Evolutionary conservation across 2,113 vertebrate species (phyloP).

Genomic region (Psammodynastes pulverulentus): DNA sequence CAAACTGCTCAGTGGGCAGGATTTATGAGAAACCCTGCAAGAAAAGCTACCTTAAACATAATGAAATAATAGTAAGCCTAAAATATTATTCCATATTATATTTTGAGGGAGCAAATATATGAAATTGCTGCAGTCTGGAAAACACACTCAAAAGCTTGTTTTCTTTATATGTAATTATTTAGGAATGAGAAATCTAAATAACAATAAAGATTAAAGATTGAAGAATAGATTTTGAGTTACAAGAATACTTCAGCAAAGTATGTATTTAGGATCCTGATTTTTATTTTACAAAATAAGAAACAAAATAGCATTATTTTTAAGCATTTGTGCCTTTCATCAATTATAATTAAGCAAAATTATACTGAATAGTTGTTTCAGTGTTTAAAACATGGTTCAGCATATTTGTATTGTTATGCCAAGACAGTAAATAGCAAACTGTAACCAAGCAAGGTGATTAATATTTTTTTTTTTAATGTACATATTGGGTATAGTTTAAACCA

Average conservation of each 20-base stretch:
- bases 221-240: neutral
- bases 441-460: neutral
- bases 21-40: neutral
- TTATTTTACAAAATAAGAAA: slow-evolving; percentile 30
- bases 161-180: neutral
- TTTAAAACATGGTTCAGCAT: neutral
- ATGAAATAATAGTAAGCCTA: neutral
- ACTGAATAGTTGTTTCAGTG: neutral
- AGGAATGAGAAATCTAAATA: neutral
- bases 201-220: neutral
- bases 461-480: neutral
- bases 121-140: neutral
- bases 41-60: neutral
- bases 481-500: neutral
- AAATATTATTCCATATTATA: neutral
- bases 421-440: neutral
- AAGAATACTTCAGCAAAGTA: neutral
- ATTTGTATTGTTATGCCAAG: neutral
- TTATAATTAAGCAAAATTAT: slow-evolving; percentile 12
- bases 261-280: neutral
- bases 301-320: slow-evolving; percentile 14
- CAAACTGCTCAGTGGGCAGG: too few relatives aligned
- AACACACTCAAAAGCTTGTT: neutral
- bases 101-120: neutral
- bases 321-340: neutral